Evolutionary conservation across 2,888 invertebrate species (phyloP).

Genomic region (Acleris cristana): DNA sequence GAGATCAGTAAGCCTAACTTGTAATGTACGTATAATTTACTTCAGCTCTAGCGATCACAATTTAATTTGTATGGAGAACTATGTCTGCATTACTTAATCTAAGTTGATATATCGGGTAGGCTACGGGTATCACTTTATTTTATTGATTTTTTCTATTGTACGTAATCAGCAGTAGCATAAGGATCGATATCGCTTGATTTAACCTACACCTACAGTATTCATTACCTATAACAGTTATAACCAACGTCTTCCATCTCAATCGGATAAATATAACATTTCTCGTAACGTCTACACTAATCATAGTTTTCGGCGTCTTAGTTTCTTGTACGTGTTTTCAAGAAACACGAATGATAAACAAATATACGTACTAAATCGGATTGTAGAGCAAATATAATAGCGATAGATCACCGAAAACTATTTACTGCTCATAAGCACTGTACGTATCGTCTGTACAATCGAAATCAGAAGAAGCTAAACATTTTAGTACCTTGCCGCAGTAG

Average conservation of each 20-base stretch:
- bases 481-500: too few species aligned
- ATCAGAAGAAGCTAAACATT: too few species aligned
- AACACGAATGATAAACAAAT: too few species aligned
- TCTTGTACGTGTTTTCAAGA: too few species aligned
- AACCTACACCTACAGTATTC: not conserved
- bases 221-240: not conserved
- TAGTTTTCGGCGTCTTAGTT: too few species aligned
- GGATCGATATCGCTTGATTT: not conserved
- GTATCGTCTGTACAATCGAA: too few species aligned
- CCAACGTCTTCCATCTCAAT: not conserved
- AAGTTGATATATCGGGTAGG: slow-evolving; percentile 4
- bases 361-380: too few species aligned
- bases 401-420: too few species aligned
- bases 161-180: slow-evolving; percentile 1
- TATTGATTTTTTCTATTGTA: not conserved
- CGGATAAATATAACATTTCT: too few species aligned
- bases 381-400: too few species aligned
- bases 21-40: slow-evolving; percentile 33
- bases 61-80: slow-evolving; percentile 23
- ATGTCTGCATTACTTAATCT: slow-evolving; percentile 1
- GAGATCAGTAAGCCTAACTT: slow-evolving; percentile 30
- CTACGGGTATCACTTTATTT: slow-evolving; percentile 15
- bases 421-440: too few species aligned
- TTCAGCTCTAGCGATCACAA: slow-evolving; percentile 35
- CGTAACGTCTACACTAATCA: too few species aligned